These are phyloP conservation scores for Hirtodrosophila confusa DNA, from an alignment of 2,888 invertebrate genomes.

Conservation along the genomic window DNA sequence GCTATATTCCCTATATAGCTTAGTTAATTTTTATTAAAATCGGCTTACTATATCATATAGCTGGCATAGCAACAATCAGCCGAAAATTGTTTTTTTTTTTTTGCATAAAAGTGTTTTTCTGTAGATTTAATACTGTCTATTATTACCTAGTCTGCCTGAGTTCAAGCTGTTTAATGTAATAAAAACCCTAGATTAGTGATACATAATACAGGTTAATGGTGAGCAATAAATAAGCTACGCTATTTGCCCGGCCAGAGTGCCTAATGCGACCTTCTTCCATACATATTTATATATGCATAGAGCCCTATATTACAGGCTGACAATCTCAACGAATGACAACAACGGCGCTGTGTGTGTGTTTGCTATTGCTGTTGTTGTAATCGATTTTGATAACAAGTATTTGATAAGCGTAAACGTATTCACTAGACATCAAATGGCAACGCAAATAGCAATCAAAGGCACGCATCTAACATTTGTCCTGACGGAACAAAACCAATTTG, in stretches of 20 bases:
- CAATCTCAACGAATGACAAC: conserved; percentile 65
- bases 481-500: conserved; percentile 45
- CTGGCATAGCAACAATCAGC: no score
- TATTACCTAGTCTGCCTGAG: conserved; percentile 3
- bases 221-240: conserved; percentile 5
- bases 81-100: no score
- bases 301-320: conserved; percentile 20
- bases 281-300: conserved; percentile 4
- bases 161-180: not conserved
- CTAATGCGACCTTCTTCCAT: not conserved
- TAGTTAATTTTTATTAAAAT: no score
- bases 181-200: not conserved
- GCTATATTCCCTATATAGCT: no score
- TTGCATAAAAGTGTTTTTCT: not conserved
- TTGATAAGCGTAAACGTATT: conserved; percentile 79
- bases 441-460: conserved; percentile 52
- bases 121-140: conserved; percentile 22
- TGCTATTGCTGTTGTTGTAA: conserved; percentile 51
- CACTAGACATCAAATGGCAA: conserved; percentile 63
- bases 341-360: conserved; percentile 16
- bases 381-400: conserved; percentile 78
- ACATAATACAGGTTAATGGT: conserved; percentile 29
- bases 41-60: no score
- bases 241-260: not conserved
- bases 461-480: conserved; percentile 29